Evolutionary conservation across 2,888 invertebrate species (phyloP).

Genomic region (Panopea generosa): DNA sequence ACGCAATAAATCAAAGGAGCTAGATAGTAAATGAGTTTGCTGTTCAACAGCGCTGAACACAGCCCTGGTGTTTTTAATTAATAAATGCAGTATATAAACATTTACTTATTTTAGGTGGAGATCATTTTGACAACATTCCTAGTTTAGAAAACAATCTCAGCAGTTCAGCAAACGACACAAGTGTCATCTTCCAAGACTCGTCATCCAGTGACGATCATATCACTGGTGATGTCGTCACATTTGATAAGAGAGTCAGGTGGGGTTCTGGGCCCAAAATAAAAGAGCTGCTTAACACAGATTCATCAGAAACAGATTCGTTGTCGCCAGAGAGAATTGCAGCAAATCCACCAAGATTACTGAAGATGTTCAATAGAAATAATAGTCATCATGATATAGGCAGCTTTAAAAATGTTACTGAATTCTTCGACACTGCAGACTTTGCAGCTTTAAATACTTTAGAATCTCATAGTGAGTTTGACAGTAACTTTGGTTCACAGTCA

Average conservation of each 20-base stretch:
- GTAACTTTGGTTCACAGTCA: too few species aligned
- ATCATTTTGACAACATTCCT: too few species aligned
- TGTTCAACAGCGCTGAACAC: too few species aligned
- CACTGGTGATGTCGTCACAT: conserved; percentile 1
- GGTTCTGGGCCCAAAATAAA: conserved; percentile 29
- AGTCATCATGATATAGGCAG: conserved; percentile 10
- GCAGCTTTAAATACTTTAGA: too few species aligned
- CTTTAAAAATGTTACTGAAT: too few species aligned
- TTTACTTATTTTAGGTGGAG: too few species aligned
- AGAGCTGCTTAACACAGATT: conserved; percentile 16
- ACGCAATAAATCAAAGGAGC: too few species aligned
- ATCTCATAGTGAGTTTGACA: too few species aligned
- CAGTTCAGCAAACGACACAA: conserved; percentile 13
- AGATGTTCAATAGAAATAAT: conserved; percentile 7
- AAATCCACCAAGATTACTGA: conserved; percentile 2
- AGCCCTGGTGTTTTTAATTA: too few species aligned
- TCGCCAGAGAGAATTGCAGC: conserved; percentile 19
- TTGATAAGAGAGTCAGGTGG: background rate
- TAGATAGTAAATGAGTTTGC: too few species aligned
- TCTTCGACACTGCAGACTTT: too few species aligned
- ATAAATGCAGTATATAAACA: too few species aligned
- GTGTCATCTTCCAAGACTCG: conserved; percentile 33
- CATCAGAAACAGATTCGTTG: background rate
- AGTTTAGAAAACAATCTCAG: background rate
- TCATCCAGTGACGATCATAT: conserved; percentile 18